Evolutionary conservation across 2,797 vertebrate genomes (phyloP), one percentile per base, ranked within the genome.

Genomic region (Yasuhikotakia modesta): DNA sequence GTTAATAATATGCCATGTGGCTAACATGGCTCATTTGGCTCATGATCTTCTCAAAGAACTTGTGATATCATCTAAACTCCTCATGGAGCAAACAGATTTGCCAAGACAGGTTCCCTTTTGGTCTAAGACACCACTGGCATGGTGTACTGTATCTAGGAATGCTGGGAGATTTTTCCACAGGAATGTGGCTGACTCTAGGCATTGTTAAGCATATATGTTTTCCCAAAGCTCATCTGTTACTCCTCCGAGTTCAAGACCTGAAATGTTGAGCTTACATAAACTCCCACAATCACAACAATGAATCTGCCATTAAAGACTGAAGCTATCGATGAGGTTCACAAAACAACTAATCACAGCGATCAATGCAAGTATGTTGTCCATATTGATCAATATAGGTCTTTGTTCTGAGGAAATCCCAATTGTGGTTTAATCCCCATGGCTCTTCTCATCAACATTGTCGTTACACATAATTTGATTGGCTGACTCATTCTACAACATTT

Each of bases 141-240:
- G n/a, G n/a, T n/a, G n/a, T 87, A 78, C 81, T 71, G 48, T 82
- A 86, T 78, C 81, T n/a, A 70, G 84, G 86, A 91, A 90, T 90
- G 85, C 39, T 83, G 58, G 39, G 73, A 80, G 17, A 32, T 61
- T 84, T 85, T 81, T 84, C 77, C 64, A 53, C 81, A 87, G 73
- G 48, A 30, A 76, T 32, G 61, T 53, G 82, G 74, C 79, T 19
- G 48, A 78, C 82, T n/a, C n/a, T n/a, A n/a, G n/a, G n/a, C n/a
- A n/a, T n/a, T n/a, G n/a, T n/a, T n/a, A n/a, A n/a, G n/a, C n/a
- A n/a, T n/a, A n/a, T n/a, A n/a, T n/a, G n/a, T n/a, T n/a, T n/a
- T n/a, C n/a, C n/a, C n/a, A n/a, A n/a, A n/a, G n/a, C n/a, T n/a
- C n/a, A n/a, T n/a, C n/a, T n/a, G n/a, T n/a, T n/a, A 85, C 87